Evolutionary conservation across 1,140 invertebrate genomes (phyloP), one percentile per base, ranked within the genome.

Genomic region (Orchestia grillus): DNA sequence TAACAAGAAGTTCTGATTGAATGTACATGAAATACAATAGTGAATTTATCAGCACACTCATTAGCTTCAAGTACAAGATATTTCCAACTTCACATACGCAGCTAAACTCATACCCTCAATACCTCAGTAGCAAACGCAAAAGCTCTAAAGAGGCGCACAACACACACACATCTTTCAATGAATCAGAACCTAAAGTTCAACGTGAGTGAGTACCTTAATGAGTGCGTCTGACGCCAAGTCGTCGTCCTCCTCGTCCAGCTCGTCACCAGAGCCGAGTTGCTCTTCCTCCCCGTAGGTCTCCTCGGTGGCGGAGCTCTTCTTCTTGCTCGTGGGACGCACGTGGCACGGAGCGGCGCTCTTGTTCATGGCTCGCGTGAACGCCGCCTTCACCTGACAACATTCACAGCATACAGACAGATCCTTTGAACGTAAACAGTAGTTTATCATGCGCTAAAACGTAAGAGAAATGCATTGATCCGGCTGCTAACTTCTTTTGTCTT

Each of bases 281-380:
- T 96, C 98, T 97, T 87, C 96, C 98, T 98, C 97, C 98, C 98
- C 97, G 98, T 98, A 96, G 19, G 98, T 97, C 57, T 97, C 97
- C 11, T 97, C 97, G 77, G 98, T 98, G 11, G 98, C 97, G 97
- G 99, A 99, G 1, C 95, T 41, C 44, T 87, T 42, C 28, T 96
- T 87, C 53, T 53, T 87, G 45, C 45, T 41, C 36, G n/a, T 28
- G 41, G 87, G 95, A 41, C 44, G 96, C 77, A 96, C 92, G 87
- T 98, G 98, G 95, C 98, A 98, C 6, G 47, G 6, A 53, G 47
- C 47, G 92, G 98, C 97, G 45, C 98, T 97, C 97, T 99, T 99
- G 97, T 99, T 99, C 97, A 99, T 99, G 0, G 98, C 98, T 90
- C 99, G 98, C 0, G 99, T 99, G 97, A 99, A 98, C 0, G 99